Evolutionary conservation across 2,888 invertebrate genomes (phyloP), one percentile per base, ranked within the genome.

Genomic region (Drosophila pseudotakahashii): DNA sequence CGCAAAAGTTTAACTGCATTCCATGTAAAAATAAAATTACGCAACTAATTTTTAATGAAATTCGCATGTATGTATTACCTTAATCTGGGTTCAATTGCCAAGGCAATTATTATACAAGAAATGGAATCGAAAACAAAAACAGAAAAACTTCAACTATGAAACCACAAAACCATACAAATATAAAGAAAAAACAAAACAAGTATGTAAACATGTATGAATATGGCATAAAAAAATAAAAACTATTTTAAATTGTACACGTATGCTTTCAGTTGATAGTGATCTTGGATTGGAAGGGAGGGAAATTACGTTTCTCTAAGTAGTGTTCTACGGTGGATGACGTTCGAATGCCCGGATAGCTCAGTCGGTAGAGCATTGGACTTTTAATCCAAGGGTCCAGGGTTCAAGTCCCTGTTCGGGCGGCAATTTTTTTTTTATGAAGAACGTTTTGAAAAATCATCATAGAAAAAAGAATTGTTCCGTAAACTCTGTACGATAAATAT

Each of bases 301-400:
- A n/a, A 7, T 11, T 52, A 9, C n/a, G 32, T 37, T 16, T 7
- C 19, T 13, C 11, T 32, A 11, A 47, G 51, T 7, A 55, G 2
- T 11, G n/a, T 48, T 48, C 7, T 23, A 11, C 1, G 26, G 9
- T 2, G n/a, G 11, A 10, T 48, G 41, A 47, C 47, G 53, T 53
- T 7, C 14, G 69, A 7, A 36, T 79, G 91, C 90, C 91, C 91
- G 91, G 91, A 91, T 92, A 91, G 92, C 92, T 91, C 91, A 92
- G 91, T 92, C 91, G 92, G 91, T 92, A 92, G 91, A 91, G 92
- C 92, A 91, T 91, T 91, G 91, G 92, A 92, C 91, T 92, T 92
- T 91, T 91, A 91, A 92, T 91, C 91, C 92, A 59, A 91, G 92
- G 92, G 91, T 91, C 92, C 91, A 91, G 92, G 92, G 92, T 92